Percentiles rank a stretch among this genome's conserved stretches.
Evolutionary conservation across 2,888 invertebrate species (phyloP).

Genomic region (Glaucopsyche alexis): DNA sequence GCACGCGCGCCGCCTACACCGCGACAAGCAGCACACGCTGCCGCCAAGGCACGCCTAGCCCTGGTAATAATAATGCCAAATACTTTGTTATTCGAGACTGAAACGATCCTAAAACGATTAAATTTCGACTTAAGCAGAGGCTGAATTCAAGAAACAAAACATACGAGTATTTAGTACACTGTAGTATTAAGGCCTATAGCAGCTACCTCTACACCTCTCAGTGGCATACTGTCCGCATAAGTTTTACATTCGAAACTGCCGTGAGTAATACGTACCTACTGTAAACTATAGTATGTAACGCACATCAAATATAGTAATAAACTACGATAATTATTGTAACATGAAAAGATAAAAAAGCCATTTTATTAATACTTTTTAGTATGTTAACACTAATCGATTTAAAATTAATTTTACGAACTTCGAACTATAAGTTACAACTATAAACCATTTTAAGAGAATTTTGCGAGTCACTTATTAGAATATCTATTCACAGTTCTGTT

Average conservation of each 20-base stretch:
- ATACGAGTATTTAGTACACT: not conserved
- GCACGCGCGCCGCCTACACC: constrained; percentile 91
- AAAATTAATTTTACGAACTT: not conserved
- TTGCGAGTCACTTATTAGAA: too few relatives aligned
- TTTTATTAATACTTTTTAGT: too few relatives aligned
- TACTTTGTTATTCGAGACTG: constrained; percentile 7
- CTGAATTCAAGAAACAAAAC: not conserved
- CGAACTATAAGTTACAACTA: too few relatives aligned
- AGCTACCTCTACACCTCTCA: not conserved
- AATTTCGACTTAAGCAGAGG: not conserved
- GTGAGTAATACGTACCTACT: not conserved
- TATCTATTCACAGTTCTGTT: too few relatives aligned
- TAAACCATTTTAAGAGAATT: too few relatives aligned
- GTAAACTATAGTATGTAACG: not conserved
- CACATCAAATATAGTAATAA: not conserved
- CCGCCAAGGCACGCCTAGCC: constrained; percentile 54
- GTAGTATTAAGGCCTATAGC: not conserved
- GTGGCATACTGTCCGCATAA: not conserved
- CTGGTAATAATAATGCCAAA: constrained; percentile 34
- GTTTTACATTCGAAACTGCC: not conserved
- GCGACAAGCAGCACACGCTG: constrained; percentile 89
- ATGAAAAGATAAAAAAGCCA: not conserved
- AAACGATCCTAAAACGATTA: not conserved
- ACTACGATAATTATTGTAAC: not conserved
- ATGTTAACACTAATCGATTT: not conserved